Base-by-base conservation (phyloP, 53 echinoderm and acorn worm genomes). In the Astropecten irregularis region DNA sequence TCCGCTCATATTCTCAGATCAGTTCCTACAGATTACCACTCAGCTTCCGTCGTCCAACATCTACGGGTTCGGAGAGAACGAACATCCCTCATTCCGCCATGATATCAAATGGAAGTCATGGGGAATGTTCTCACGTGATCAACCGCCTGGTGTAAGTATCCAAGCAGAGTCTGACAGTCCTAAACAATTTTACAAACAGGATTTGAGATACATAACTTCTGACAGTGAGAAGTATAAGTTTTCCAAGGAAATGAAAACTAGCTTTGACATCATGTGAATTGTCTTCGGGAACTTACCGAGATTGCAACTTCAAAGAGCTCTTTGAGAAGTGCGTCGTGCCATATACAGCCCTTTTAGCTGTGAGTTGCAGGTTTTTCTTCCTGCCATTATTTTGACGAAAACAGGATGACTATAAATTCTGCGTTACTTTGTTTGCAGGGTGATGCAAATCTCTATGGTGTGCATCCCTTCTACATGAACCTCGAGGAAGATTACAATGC, bases 401-500 rank as follows among this genome's bases (percentile, higher is more conserved):
- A n/a, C n/a, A n/a, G n/a, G n/a, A n/a, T n/a, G n/a, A n/a, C n/a
- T n/a, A n/a, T n/a, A n/a, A n/a, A n/a, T n/a, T n/a, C n/a, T n/a
- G n/a, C n/a, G n/a, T n/a, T n/a, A n/a, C n/a, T n/a, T n/a, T n/a
- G n/a, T n/a, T n/a, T 77, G 37, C 38, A 93, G 93, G 87, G 91
- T 61, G 66, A 85, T 3, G 93, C 70, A 13, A 96, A 96, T 54
- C 82, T 96, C 22, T 96, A 96, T 44, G 93, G 97, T 14, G 91
- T 91, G 7, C 97, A 96, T 85, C 97, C 97, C 38, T 96, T 91
- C 73, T 94, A 96, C 77, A 93, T 87, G 82, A 90, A 89, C 34
- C 61, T 96, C 1, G 97, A 96, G 66, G 83, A 91, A 29, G 93
- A 94, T 25, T 60, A 71, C 28, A 91, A 93, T n/a, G 89, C 97